Percentiles rank a stretch among this genome's conserved stretches.
phyloP scores from a whole-genome alignment of 1,140 invertebrate species.

The Ceratosolen solmsi region DNA sequence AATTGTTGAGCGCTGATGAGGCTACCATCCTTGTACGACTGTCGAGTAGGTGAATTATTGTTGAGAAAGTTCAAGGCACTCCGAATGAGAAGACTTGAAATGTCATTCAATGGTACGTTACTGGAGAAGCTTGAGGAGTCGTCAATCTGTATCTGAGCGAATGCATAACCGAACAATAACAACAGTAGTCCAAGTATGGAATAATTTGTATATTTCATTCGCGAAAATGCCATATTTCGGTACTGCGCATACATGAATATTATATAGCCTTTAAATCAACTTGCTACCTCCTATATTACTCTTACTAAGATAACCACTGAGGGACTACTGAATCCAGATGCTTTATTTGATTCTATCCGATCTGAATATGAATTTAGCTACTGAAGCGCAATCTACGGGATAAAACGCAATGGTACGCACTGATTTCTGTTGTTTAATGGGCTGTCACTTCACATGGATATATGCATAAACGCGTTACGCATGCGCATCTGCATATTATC shows the following conservation, averaged over 20 bases:
- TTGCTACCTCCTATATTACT: not conserved
- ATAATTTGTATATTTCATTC: not conserved
- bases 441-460: not conserved
- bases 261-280: not conserved
- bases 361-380: not conserved
- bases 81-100: slow-evolving; percentile 55
- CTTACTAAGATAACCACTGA: slow-evolving; percentile 17
- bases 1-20: slow-evolving; percentile 64
- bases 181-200: not conserved
- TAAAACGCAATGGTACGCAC: not conserved
- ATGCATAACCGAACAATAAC: not conserved
- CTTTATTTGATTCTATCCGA: no score
- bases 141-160: not conserved
- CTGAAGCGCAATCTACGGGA: not conserved
- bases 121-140: not conserved
- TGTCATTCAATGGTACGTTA: slow-evolving; percentile 53
- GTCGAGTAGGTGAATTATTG: slow-evolving; percentile 59
- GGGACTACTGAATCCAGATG: not conserved
- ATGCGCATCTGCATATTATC: no score
- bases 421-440: slow-evolving; percentile 3
- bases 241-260: not conserved
- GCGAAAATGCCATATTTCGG: slow-evolving; percentile 54
- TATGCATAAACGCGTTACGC: no score
- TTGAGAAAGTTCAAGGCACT: slow-evolving; percentile 60
- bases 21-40: slow-evolving; percentile 62